Evolutionary conservation across 2,888 invertebrate species (phyloP).

Genomic region (Lochmaea capreae): DNA sequence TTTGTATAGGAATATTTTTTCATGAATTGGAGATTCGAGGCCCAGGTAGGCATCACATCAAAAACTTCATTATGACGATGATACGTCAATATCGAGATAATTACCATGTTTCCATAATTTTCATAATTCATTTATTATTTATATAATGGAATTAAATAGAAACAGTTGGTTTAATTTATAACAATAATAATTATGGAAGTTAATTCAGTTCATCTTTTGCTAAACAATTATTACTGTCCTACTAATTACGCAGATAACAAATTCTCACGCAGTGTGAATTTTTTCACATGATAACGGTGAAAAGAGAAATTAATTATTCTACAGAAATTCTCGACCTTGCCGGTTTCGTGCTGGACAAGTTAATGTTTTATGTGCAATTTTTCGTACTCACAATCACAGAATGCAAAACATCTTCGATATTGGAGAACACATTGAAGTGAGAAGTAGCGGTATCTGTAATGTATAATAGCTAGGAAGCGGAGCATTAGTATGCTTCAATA

Average conservation of each 20-base stretch:
- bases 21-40: too few relatives aligned
- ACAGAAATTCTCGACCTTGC: background rate
- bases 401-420: conserved; percentile 28
- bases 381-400: conserved; percentile 20
- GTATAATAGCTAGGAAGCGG: background rate
- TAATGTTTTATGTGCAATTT: conserved; percentile 1
- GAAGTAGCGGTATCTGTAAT: conserved; percentile 25
- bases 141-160: too few relatives aligned
- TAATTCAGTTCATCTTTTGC: background rate
- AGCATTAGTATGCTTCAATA: conserved; percentile 3
- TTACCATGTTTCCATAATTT: too few relatives aligned
- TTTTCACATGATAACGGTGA: background rate
- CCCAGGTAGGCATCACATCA: too few relatives aligned
- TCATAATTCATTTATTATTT: too few relatives aligned
- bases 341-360: background rate
- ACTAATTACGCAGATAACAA: background rate
- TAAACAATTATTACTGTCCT: background rate
- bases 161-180: too few relatives aligned
- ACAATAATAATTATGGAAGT: too few relatives aligned
- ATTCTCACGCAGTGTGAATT: background rate
- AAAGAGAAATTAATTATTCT: background rate
- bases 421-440: conserved; percentile 1
- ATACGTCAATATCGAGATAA: too few relatives aligned
- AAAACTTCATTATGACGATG: too few relatives aligned
- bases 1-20: too few relatives aligned